Conservation (phyloP, 2,797 vertebrate genomes). For the Manis crassicaudata region DNA sequence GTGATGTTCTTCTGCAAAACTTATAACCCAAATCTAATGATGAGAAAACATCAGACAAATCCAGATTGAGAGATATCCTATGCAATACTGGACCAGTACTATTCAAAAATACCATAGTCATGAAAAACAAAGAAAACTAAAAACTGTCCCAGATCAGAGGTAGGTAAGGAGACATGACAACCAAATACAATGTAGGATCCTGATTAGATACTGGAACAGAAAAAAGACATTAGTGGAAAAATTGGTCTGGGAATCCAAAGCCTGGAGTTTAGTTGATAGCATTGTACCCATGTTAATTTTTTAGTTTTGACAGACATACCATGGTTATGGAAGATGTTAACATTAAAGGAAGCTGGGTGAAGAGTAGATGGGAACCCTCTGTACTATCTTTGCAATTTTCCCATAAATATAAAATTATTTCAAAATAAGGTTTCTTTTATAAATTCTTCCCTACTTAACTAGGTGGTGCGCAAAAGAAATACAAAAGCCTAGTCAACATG, state of each 20-base stretch:
- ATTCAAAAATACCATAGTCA: neutral
- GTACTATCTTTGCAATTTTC: neutral
- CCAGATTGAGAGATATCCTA: neutral
- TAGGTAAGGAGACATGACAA: neutral
- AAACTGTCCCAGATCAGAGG: neutral
- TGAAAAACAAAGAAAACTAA: neutral
- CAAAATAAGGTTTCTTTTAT: neutral
- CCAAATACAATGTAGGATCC: neutral
- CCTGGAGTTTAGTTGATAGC: neutral
- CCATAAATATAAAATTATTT: constrained; percentile 21
- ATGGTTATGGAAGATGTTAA: neutral
- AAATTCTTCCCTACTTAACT: neutral
- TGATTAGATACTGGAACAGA: neutral
- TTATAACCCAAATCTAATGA: neutral
- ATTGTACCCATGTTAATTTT: neutral
- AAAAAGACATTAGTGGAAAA: neutral
- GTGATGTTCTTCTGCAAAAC: neutral
- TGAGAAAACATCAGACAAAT: neutral
- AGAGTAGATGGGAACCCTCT: neutral
- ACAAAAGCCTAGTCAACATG: neutral
- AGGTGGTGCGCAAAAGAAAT: neutral
- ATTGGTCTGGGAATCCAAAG: neutral
- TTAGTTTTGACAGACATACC: neutral
- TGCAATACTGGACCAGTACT: neutral
- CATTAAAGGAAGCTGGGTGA: neutral